Conservation (phyloP, 2,888 invertebrate genomes). For the Idaea straminata region DNA sequence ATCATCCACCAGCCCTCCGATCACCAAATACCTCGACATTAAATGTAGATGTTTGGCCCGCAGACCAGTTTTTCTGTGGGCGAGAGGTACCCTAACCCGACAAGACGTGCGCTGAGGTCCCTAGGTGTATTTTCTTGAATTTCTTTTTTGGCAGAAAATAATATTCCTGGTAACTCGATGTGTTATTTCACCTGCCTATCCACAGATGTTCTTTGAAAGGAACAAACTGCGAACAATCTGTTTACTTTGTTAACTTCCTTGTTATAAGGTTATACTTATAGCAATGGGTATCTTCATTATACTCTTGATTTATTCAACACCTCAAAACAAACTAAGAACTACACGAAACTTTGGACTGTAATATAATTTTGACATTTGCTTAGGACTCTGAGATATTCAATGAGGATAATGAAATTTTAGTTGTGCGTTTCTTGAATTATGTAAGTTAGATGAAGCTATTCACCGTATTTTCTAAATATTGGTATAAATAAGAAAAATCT, state of each 20-base stretch:
- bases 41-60: too few relatives aligned
- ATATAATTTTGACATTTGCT: slow-evolving; percentile 1
- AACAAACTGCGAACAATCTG: background rate
- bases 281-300: background rate
- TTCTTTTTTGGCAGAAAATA: too few relatives aligned
- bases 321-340: slow-evolving; percentile 1
- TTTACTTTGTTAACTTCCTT: background rate
- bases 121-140: too few relatives aligned
- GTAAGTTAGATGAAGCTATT: background rate
- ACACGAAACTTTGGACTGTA: background rate
- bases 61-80: too few relatives aligned
- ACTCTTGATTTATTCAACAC: background rate
- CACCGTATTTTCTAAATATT: too few relatives aligned
- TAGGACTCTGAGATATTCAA: background rate
- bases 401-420: background rate
- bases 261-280: background rate
- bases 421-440: background rate
- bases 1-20: too few relatives aligned
- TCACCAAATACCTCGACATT: too few relatives aligned
- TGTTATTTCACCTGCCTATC: background rate
- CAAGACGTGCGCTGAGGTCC: too few relatives aligned
- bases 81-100: too few relatives aligned
- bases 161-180: too few relatives aligned
- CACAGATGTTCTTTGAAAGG: background rate
- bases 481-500: too few relatives aligned